Evolutionary conservation across 2,797 vertebrate genomes (phyloP).

Genomic region (Tachyglossus aculeatus): DNA sequence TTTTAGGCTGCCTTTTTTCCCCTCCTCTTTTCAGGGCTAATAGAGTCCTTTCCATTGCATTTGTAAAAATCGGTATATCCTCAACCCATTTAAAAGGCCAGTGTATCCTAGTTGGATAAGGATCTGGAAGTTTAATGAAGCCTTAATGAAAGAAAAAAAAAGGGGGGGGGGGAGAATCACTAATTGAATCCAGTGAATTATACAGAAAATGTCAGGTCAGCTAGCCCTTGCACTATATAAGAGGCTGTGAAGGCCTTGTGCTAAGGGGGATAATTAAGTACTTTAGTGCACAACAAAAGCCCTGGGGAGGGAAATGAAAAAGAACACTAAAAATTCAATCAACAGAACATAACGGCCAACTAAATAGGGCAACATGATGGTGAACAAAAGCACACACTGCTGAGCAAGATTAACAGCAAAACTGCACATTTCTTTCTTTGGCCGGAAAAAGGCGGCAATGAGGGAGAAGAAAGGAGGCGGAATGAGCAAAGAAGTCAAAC

Average conservation of each 20-base stretch:
- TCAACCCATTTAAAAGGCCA: slow-evolving; percentile 24
- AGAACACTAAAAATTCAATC: slow-evolving; percentile 6
- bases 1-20: not conserved
- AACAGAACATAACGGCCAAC: slow-evolving; percentile 17
- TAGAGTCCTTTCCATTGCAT: slow-evolving; percentile 22
- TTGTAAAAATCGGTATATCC: slow-evolving; percentile 20
- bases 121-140: slow-evolving; percentile 20
- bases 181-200: slow-evolving; percentile 7
- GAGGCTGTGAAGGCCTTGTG: slow-evolving; percentile 9
- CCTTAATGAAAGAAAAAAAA: not conserved
- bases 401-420: slow-evolving; percentile 12
- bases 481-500: not conserved
- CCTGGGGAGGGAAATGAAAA: slow-evolving; percentile 11
- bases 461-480: slow-evolving; percentile 1
- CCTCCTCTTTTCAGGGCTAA: slow-evolving; percentile 12
- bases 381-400: not conserved
- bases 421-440: not conserved
- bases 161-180: slow-evolving; percentile 2
- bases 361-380: not conserved
- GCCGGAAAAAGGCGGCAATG: not conserved
- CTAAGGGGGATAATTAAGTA: slow-evolving; percentile 15
- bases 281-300: slow-evolving; percentile 13
- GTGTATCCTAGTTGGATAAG: slow-evolving; percentile 13
- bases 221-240: not conserved
- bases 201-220: slow-evolving; percentile 17